Base-by-base conservation (phyloP, 2,797 vertebrate genomes). In the Silurus aristotelis region DNA sequence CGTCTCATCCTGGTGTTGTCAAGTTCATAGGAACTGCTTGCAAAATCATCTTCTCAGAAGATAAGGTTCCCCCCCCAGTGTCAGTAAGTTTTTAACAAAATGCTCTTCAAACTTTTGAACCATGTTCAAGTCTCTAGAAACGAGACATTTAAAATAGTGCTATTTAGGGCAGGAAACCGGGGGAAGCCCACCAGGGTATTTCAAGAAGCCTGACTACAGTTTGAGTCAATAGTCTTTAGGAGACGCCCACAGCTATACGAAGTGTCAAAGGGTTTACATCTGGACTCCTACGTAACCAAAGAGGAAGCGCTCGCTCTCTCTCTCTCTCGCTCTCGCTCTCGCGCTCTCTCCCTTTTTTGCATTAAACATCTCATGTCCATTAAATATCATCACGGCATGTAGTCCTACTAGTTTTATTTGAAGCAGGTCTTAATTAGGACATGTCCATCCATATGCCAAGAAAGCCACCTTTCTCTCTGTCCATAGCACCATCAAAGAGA, bases 181-280 rank as follows among this genome's bases (percentile, higher is more conserved):
- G 85, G 87, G 43, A 89, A 84, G 86, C 90, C 90, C 87, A 88
- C 84, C 82, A 82, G 88, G 87, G 87, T 88, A 78, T 89, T 90
- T 89, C 83, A 84, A 38, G 38, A 85, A 83, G 27, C 2, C 79
- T 83, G 61, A n/a, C 78, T 84, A 38, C 2, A 87, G 67, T 85
- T 58, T 90, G 88, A 87, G 46, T 12, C 77, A 48, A 58, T 31
- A 70, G 27, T 38, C 43, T 76, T 61, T 77, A 63, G 46, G 73
- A 85, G 27, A 82, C 85, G 0, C 89, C 89, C 81, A 89, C 88
- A 66, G 67, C 70, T 31, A 27, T 73, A 83, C 13, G 31, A 88
- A 83, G 22, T 75, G 60, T 82, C 31, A 79, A 38, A 25, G 56
- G 19, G 75, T 80, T 87, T 31, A 83, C 68, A 27, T 83, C 58